A percentile compares a stretch with the other conserved stretches of the same genome.
phyloP scores from a whole-genome alignment of 2,888 invertebrate species.

The Leptarthrus brevirostris region DNA sequence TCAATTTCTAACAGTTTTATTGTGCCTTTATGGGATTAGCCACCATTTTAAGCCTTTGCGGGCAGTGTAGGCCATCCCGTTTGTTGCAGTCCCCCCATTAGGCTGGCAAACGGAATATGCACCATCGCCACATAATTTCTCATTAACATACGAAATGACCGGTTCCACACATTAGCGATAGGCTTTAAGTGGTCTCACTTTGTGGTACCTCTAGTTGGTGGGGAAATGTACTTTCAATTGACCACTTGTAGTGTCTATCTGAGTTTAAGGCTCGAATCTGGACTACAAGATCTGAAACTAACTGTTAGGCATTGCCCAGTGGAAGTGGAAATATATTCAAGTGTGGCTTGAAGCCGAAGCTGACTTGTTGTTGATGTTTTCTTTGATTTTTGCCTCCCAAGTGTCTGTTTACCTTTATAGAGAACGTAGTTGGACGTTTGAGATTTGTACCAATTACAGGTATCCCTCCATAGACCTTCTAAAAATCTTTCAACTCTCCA shows the following conservation, averaged over 20 bases:
- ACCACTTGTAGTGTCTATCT: neutral
- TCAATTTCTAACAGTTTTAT: neutral
- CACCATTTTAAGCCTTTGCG: constrained; percentile 38
- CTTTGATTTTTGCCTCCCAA: neutral
- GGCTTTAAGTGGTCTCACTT: constrained; percentile 37
- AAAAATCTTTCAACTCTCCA: neutral
- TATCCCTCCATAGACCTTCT: constrained; percentile 8
- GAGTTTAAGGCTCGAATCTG: neutral
- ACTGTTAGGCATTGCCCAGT: constrained; percentile 4
- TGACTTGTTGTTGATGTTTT: too few species aligned
- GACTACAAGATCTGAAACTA: too few species aligned
- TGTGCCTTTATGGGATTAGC: neutral
- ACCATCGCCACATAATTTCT: constrained; percentile 27
- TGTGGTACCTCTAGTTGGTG: neutral
- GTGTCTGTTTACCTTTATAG: constrained; percentile 14
- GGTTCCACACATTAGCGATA: constrained; percentile 20
- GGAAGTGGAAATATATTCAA: constrained; percentile 16
- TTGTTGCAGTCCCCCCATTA: constrained; percentile 26
- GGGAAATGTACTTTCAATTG: constrained; percentile 32
- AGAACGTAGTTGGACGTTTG: neutral
- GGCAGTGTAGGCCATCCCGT: constrained; percentile 3
- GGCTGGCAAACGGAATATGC: constrained; percentile 13
- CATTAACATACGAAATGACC: constrained; percentile 33
- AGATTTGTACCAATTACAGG: neutral
- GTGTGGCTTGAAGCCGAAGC: neutral